A percentile compares a stretch with the other conserved stretches of the same genome.
Evolutionary conservation across 2,797 vertebrate genomes (phyloP).

Genomic region (Manis javanica): DNA sequence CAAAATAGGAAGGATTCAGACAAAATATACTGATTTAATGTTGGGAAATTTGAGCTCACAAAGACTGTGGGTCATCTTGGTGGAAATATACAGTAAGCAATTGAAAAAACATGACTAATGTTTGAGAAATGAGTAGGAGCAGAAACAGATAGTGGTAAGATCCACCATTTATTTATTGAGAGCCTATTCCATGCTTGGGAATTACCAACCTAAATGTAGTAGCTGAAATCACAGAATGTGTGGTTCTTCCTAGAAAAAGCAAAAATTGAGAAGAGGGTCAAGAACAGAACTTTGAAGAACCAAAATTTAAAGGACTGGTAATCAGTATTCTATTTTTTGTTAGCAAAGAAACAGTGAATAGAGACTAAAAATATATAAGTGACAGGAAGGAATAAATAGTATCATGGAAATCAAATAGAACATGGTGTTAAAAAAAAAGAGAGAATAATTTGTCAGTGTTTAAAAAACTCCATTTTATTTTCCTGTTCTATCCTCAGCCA

Average conservation of each 20-base stretch:
- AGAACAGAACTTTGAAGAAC: not conserved
- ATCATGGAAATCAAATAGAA: not conserved
- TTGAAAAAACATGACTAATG: not conserved
- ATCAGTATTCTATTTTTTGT: no score
- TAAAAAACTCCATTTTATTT: not conserved
- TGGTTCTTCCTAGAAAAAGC: not conserved
- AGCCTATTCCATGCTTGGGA: not conserved
- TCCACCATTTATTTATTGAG: not conserved
- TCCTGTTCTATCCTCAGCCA: not conserved
- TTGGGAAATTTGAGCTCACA: not conserved
- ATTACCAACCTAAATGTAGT: not conserved
- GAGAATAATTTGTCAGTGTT: not conserved
- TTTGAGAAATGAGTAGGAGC: not conserved
- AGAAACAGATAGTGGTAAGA: not conserved
- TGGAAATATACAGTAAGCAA: not conserved
- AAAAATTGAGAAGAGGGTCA: not conserved
- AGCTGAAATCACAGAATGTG: not conserved
- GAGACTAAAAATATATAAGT: not conserved
- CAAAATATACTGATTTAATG: not conserved
- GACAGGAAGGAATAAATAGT: not conserved
- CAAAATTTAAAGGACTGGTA: not conserved
- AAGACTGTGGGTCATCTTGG: not conserved
- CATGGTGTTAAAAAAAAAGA: not conserved
- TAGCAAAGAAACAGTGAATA: not conserved
- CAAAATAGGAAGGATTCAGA: not conserved